phyloP scores from a whole-genome alignment of 2,888 invertebrate genomes.

The Neuroscelio doddi region DNA sequence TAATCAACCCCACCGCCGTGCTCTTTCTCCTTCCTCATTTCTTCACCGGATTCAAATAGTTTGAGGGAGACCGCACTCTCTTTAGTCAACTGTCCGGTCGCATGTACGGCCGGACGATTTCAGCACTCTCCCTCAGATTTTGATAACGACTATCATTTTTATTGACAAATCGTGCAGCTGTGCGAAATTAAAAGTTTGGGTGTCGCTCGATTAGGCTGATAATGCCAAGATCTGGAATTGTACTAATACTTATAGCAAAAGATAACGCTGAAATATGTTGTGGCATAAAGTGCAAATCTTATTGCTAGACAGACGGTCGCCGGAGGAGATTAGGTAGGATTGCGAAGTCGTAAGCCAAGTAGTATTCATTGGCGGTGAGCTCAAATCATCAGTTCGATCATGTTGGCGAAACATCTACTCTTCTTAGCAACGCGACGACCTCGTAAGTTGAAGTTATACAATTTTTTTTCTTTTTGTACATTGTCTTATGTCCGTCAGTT shows the following conservation, averaged over 20 bases:
- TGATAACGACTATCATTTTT: too few species aligned
- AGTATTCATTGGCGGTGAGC: background rate
- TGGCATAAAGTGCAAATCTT: conserved; percentile 49
- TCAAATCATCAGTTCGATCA: conserved; percentile 43
- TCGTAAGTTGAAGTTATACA: too few species aligned
- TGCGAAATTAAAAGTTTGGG: too few species aligned
- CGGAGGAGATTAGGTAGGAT: conserved; percentile 45
- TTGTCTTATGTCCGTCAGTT: too few species aligned
- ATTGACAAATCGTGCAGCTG: too few species aligned
- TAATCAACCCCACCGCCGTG: conserved; percentile 55
- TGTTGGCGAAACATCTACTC: conserved; percentile 69
- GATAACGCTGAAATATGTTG: conserved; percentile 34
- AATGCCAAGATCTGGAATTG: conserved; percentile 20
- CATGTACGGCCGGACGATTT: conserved; percentile 25
- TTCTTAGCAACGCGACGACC: conserved; percentile 68
- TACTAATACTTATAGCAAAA: conserved; percentile 20
- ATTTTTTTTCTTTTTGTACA: too few species aligned
- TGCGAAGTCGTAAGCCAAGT: conserved; percentile 35
- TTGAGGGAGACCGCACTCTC: conserved; percentile 40
- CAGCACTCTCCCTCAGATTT: too few species aligned
- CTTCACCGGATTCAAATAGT: too few species aligned
- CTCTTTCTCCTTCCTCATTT: conserved; percentile 39
- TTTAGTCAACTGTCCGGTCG: conserved; percentile 47
- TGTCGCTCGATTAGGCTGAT: conserved; percentile 6
- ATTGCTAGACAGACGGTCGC: conserved; percentile 67